Evolutionary conservation across 2,888 invertebrate genomes (phyloP).

Genomic region (Pasiphila rectangulata): DNA sequence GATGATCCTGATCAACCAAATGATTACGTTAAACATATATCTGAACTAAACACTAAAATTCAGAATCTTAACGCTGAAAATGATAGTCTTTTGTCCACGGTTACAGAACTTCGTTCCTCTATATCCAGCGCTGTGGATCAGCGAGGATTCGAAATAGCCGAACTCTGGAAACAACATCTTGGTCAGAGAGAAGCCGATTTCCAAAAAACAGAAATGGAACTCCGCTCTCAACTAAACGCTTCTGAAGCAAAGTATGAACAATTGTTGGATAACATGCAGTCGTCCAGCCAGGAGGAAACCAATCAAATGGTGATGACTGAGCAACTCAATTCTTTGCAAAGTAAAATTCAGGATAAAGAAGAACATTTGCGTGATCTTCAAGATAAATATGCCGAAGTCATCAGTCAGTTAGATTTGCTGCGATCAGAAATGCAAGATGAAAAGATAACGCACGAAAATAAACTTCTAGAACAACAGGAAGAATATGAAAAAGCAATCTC

Average conservation of each 20-base stretch:
- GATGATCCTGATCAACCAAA: constrained; percentile 44
- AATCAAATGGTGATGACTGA: constrained; percentile 64
- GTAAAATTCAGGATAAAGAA: constrained; percentile 70
- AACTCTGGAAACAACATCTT: constrained; percentile 85
- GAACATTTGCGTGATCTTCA: constrained; percentile 63
- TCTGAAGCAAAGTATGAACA: constrained; percentile 74
- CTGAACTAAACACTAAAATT: constrained; percentile 56
- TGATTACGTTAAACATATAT: constrained; percentile 47
- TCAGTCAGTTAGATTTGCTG: constrained; percentile 64
- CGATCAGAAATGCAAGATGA: constrained; percentile 74
- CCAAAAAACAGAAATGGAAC: constrained; percentile 70
- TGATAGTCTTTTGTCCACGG: constrained; percentile 67
- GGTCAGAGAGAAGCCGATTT: constrained; percentile 84
- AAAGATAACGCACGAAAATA: constrained; percentile 67
- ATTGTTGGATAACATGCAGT: constrained; percentile 67
- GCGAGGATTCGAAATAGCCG: constrained; percentile 84
- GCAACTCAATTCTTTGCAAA: constrained; percentile 65
- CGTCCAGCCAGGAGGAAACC: constrained; percentile 72
- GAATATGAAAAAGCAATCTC: constrained; percentile 66
- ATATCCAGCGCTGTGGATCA: constrained; percentile 82
- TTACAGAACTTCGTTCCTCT: constrained; percentile 69
- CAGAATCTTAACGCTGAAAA: constrained; percentile 66
- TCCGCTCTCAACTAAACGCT: constrained; percentile 74
- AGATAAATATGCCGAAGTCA: constrained; percentile 64
- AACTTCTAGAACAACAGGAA: constrained; percentile 66